phyloP scores from a whole-genome alignment of 1,140 invertebrate species.

The Zaprionus ornatus region DNA sequence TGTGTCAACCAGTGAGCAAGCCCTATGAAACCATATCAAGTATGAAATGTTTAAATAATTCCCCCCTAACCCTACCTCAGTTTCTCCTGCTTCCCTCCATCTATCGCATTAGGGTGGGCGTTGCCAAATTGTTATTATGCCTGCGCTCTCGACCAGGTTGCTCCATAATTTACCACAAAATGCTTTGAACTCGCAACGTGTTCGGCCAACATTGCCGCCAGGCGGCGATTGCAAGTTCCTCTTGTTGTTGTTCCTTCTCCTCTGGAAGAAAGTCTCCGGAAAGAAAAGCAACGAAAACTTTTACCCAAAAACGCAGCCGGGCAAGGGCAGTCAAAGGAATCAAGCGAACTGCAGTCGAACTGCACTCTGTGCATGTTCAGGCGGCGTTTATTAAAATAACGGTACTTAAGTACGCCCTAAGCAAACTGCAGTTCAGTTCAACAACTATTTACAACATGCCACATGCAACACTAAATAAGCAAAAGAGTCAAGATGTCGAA shows the following conservation, averaged over 20 bases:
- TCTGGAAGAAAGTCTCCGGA: conserved; percentile 62
- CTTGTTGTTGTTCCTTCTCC: conserved; percentile 18
- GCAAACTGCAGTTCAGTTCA: conserved; percentile 71
- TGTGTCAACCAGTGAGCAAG: conserved; percentile 14
- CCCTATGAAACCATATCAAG: not conserved
- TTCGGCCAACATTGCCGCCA: conserved; percentile 21
- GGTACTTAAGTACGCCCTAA: conserved; percentile 79
- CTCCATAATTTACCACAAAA: conserved; percentile 55
- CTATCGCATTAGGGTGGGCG: conserved; percentile 28
- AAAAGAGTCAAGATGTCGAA: conserved; percentile 35
- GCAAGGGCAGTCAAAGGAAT: not conserved
- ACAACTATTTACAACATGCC: conserved; percentile 25
- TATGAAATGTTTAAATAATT: conserved; percentile 23
- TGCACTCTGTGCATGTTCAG: conserved; percentile 58
- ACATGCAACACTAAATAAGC: conserved; percentile 30
- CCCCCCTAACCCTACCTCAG: conserved; percentile 1
- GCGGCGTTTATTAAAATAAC: conserved; percentile 80
- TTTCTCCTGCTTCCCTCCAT: not conserved
- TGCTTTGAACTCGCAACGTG: conserved; percentile 48
- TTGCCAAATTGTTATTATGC: conserved; percentile 42
- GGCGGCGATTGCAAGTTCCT: conserved; percentile 21
- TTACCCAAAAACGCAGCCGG: conserved; percentile 27
- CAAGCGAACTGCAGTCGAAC: conserved; percentile 1
- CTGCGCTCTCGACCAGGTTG: conserved; percentile 8
- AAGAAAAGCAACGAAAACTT: conserved; percentile 44